These are phyloP conservation scores for Venustoraphidia nigricollis DNA, from an alignment of 2,888 invertebrate species.

Conservation along the genomic window DNA sequence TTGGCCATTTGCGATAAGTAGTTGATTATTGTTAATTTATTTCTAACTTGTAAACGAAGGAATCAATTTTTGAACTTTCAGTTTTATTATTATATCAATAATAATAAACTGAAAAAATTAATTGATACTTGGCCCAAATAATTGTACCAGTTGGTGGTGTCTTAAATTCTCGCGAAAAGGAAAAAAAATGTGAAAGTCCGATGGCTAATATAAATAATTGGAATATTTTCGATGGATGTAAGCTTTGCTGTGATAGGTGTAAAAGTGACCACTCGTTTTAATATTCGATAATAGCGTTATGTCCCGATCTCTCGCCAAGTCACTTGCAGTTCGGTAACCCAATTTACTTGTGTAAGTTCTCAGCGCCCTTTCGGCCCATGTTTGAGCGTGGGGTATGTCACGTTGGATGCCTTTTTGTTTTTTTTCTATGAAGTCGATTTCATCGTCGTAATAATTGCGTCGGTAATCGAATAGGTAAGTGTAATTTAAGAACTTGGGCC, in stretches of 20 bases:
- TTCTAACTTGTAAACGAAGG: no score
- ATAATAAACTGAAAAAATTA: no score
- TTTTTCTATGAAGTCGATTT: conserved; percentile 67
- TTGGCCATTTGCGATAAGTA: no score
- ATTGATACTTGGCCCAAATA: no score
- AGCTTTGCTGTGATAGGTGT: conserved; percentile 59
- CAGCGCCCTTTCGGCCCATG: conserved; percentile 72
- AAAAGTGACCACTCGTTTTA: conserved; percentile 49
- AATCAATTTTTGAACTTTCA: no score
- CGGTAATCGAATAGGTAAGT: conserved; percentile 71
- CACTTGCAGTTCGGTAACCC: conserved; percentile 18
- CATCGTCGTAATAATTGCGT: conserved; percentile 74
- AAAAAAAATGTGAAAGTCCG: no score
- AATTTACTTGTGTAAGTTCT: conserved; percentile 43
- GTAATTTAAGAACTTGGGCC: conserved; percentile 68
- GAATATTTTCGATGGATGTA: conserved; percentile 61
- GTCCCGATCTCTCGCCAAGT: conserved; percentile 19
- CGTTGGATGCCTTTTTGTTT: conserved; percentile 47
- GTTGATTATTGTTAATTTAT: no score
- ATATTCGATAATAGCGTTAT: conserved; percentile 39
- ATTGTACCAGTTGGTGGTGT: no score
- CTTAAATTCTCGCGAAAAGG: no score
- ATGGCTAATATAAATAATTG: conserved; percentile 4
- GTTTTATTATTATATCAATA: no score
- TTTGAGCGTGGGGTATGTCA: conserved; percentile 64